Evolutionary conservation across 1,140 invertebrate genomes (phyloP).

Genomic region (Lutraria rhynchaena): DNA sequence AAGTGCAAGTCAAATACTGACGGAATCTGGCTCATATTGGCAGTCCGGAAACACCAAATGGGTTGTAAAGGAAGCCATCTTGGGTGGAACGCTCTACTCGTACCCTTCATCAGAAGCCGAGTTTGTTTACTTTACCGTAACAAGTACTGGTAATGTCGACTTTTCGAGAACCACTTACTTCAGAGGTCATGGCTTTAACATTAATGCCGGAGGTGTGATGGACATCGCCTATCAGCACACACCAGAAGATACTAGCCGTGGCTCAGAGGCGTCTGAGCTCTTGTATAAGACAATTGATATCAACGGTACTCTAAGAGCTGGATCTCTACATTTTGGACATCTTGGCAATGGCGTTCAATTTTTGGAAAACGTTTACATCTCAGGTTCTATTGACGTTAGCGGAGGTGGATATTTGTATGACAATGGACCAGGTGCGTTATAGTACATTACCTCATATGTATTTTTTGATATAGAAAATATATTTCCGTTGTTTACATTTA

Average conservation of each 20-base stretch:
- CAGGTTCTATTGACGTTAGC: conserved; percentile 62
- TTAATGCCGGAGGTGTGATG: conserved; percentile 55
- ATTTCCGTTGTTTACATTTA: too few relatives aligned
- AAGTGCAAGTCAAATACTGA: conserved; percentile 39
- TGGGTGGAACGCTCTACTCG: conserved; percentile 57
- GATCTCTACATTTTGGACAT: conserved; percentile 64
- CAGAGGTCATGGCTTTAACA: conserved; percentile 48
- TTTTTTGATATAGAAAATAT: too few relatives aligned
- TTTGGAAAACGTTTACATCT: conserved; percentile 54
- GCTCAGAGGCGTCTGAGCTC: conserved; percentile 36
- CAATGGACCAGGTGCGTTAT: conserved; percentile 66
- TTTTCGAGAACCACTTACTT: conserved; percentile 52
- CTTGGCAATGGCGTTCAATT: conserved; percentile 35
- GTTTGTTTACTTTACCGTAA: conserved; percentile 55
- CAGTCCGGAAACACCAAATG: conserved; percentile 61
- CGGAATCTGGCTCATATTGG: conserved; percentile 52
- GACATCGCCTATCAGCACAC: conserved; percentile 61
- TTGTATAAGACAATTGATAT: conserved; percentile 50
- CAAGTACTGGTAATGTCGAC: conserved; percentile 44
- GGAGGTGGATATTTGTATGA: conserved; percentile 65
- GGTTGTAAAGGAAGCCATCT: conserved; percentile 47
- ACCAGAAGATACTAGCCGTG: conserved; percentile 45
- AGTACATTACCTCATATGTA: too few relatives aligned
- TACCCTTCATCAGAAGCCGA: conserved; percentile 52
- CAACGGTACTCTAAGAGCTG: conserved; percentile 63